Evolutionary conservation across 2,888 invertebrate genomes (phyloP), one percentile per base, ranked within the genome.

Genomic region (Poecilobothrus nobilitatus): DNA sequence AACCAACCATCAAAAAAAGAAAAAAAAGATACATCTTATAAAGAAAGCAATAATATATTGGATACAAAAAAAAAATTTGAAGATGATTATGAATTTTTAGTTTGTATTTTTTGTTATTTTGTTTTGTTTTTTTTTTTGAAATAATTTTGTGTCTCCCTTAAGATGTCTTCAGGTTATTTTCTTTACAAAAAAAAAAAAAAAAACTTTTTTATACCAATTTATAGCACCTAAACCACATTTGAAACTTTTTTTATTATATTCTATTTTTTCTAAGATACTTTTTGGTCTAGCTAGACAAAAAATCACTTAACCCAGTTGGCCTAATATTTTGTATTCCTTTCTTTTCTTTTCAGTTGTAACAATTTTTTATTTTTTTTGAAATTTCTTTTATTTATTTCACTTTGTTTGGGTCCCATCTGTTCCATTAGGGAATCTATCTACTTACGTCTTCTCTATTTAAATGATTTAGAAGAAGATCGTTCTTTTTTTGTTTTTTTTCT

Each of bases 141-240:
- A 37, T 10, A 37, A 37, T 37, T 53, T 53, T 12, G 53, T 53
- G 53, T 53, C 53, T 53, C 53, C 53, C 53, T 9, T 53, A 53
- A 53, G 53, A 53, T 18, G 53, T 53, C 53, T 53, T 53, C 53
- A 53, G 53, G 53, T 53, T 53, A 53, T 53, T 53, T 53, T 9
- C 18, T 4, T 53, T 53, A 12, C 7, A n/a, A 2, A n/a, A 18
- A n/a, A 53, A 6, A 53, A 15, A 53, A 53, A 53, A 8, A 53
- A 53, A 53, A 37, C 12, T 37, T 53, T 6, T 53, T n/a, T n/a
- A n/a, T n/a, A n/a, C n/a, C n/a, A n/a, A n/a, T n/a, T n/a, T n/a
- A n/a, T n/a, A n/a, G n/a, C n/a, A n/a, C n/a, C n/a, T n/a, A n/a
- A n/a, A n/a, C n/a, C n/a, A n/a, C n/a, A n/a, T 18, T 2, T 6